Evolutionary conservation across 2,888 invertebrate species (phyloP), one percentile per base, ranked within the genome.

Genomic region (Lumbricus terrestris): DNA sequence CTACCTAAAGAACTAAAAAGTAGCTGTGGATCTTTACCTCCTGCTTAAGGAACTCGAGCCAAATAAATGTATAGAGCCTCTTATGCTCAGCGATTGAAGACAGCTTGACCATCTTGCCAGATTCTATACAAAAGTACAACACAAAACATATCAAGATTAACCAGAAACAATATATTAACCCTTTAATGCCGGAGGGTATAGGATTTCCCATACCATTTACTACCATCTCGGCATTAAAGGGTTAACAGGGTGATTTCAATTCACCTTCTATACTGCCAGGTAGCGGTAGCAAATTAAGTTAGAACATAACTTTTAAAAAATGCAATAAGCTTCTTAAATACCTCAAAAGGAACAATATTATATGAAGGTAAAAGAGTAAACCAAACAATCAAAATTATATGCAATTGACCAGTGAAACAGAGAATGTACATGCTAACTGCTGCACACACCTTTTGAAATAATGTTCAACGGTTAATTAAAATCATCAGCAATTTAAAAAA

Each of bases 81-180:
- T 96, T 96, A 42, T 96, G 96, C 89, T 96, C 96, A 88, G 85
- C 34, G 8, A 85, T 35, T 85, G 37, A 85, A 1, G 85, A 85
- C 85, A 85, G 37, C 85, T 85, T 85, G 3, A 37, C 85, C 37
- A 37, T 34, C 85, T 85, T 85, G 16, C 85, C 85, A 29, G 85
- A 35, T 40, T 69, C 69, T 69, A 69, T 23, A 69, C 20, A 47
- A 6, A 23, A 5, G 11, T 23, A 47, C 47, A 47, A 47, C 23
- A 69, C 69, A 69, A 69, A 69, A 69, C 8, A 69, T 47, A 47
- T 47, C 23, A 47, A 47, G 23, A 47, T 47, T 47, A 47, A 23
- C 23, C 20, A 47, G 6, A 23, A 47, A 23, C 23, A 47, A 47
- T 47, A n/a, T n/a, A n/a, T n/a, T n/a, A n/a, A n/a, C n/a, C n/a